A percentile compares a stretch with the other conserved stretches of the same genome.
These are phyloP conservation scores for Merops nubicus DNA, from an alignment of 2,113 vertebrate species.

Conservation along the genomic window DNA sequence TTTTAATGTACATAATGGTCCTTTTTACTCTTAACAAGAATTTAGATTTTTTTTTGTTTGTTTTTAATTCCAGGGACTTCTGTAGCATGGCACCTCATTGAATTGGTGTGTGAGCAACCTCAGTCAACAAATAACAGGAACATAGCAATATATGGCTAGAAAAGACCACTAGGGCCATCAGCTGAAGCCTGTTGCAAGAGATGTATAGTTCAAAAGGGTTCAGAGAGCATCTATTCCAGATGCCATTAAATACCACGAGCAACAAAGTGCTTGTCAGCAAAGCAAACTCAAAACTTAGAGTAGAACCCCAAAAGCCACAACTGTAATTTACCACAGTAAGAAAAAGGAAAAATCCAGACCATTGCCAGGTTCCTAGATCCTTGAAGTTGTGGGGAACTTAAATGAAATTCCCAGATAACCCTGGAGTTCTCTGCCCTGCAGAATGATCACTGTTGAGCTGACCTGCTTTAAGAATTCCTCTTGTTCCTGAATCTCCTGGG, in stretches of 20 bases:
- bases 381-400: background rate
- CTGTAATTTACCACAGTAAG: background rate
- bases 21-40: background rate
- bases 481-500: background rate
- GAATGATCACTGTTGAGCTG: background rate
- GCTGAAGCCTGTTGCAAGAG: background rate
- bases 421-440: background rate
- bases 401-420: background rate
- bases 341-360: background rate
- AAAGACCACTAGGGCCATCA: background rate
- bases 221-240: background rate
- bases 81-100: background rate
- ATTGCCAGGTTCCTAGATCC: background rate
- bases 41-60: background rate
- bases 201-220: background rate
- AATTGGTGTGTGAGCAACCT: background rate
- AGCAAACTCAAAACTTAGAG: background rate
- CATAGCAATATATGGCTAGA: background rate
- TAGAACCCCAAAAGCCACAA: background rate
- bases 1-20: background rate
- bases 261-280: background rate
- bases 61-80: background rate
- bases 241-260: background rate
- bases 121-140: background rate
- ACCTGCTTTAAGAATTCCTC: background rate